Percentiles rank a stretch among this genome's conserved stretches.
These are phyloP conservation scores for Lingula anatina DNA, from an alignment of 2,888 invertebrate genomes.

Conservation along the genomic window DNA sequence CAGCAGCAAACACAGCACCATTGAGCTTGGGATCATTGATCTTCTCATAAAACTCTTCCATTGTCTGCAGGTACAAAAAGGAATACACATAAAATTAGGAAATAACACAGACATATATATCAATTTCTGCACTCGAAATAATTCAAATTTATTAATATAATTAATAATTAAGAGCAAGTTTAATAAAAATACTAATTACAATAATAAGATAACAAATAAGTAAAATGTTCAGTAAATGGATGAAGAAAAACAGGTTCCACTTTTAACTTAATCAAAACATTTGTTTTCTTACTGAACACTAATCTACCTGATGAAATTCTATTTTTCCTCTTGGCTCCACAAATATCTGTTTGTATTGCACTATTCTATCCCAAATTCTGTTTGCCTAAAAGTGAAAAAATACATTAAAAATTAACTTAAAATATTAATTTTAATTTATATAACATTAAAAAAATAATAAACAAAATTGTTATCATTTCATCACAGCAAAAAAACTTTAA, in stretches of 20 bases:
- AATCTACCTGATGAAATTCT: slow-evolving; percentile 65
- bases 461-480: too few relatives aligned
- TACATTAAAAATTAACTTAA: too few relatives aligned
- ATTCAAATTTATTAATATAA: not conserved
- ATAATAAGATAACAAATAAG: not conserved
- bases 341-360: slow-evolving; percentile 67
- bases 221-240: too few relatives aligned
- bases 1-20: slow-evolving; percentile 94
- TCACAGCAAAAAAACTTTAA: too few relatives aligned
- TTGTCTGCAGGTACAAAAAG: slow-evolving; percentile 56
- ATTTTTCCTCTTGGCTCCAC: slow-evolving; percentile 85
- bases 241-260: too few relatives aligned
- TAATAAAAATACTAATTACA: not conserved
- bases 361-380: slow-evolving; percentile 65
- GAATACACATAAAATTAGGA: not conserved
- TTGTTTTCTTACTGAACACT: too few relatives aligned
- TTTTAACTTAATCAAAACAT: too few relatives aligned
- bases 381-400: slow-evolving; percentile 19
- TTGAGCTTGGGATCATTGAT: slow-evolving; percentile 65
- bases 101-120: not conserved
- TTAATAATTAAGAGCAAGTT: not conserved
- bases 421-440: too few relatives aligned
- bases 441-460: too few relatives aligned
- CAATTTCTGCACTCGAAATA: not conserved
- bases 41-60: slow-evolving; percentile 78